Base-by-base conservation (phyloP, 2,888 invertebrate genomes). In the Drosophila putrida region DNA sequence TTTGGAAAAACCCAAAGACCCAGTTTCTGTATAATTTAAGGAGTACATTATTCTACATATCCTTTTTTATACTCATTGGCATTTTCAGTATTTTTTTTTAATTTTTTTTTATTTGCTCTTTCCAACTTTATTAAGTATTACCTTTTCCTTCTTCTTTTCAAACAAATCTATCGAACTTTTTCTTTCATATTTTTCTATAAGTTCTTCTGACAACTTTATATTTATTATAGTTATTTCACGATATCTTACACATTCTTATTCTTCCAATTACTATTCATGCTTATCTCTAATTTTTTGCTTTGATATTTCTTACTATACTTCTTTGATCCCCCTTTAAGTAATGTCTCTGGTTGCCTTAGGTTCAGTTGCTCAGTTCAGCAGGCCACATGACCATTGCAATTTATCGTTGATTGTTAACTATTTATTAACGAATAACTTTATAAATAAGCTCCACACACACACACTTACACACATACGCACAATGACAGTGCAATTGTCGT, bases 391-490 rank as follows among this genome's bases (percentile, higher is more conserved):
- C 57, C 62, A 71, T 71, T 84, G 79, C 58, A 84, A 84, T 84
- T 84, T 89, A 84, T 71, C 73, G 79, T 61, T 79, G 72, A 84
- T 89, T 84, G 85, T 82, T 79, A 84, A 89, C 85, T 82, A 89
- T 84, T 87, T 84, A 84, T 84, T 89, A 87, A 87, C 75, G 73
- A 71, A 87, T 81, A 86, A 78, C 82, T 73, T 73, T 73, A 88
- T 87, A 87, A 86, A 84, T 66, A 71, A 73, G 69, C 54, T 46
- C 43, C 13, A 51, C 36, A 65, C 31, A 43, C 39, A 41, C 20
- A 54, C 58, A 39, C 33, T 43, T 25, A 47, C 33, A 15, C 33
- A 43, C 43, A 73, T 13, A 13, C 44, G 20, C 43, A 41, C 8
- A 50, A 33, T 57, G 57, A n/a, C 15, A 25, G 39, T 57, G 47